Base-by-base conservation (phyloP, 2,888 invertebrate genomes). In the Diaperis boleti region DNA sequence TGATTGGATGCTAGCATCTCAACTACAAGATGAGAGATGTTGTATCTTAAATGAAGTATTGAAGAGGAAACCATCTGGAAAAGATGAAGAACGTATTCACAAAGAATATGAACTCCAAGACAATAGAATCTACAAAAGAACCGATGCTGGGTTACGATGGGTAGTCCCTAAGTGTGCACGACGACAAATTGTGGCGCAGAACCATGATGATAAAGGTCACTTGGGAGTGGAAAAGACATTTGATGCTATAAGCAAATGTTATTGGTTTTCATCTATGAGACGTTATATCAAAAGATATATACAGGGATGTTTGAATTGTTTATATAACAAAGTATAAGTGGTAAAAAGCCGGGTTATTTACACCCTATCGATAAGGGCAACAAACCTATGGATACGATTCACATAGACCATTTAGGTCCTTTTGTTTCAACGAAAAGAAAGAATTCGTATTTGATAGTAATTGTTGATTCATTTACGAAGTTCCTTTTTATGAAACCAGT, bases 241-340 rank as follows among this genome's bases (percentile, higher is more conserved):
- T 1, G 66, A 72, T 4, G 66, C 66, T 45, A 57, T 81, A n/a
- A 52, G 66, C 2, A 70, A 73, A 37, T 67, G 69, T 13, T 83
- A 79, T 67, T 82, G 80, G 79, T 82, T 82, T 49, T 75, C 76
- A 0, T 70, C 73, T 3, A 78, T 82, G 78, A 66, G 69, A 22
- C 47, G 67, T 1, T 80, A 78, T 45, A 75, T 81, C 0, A 72
- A 74, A 47, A 74, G 78, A 52, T 81, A 83, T 63, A 78, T 82
- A n/a, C 0, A 68, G 74, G 1, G 4, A 13, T 82, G 80, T 65
- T 56, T 82, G 2, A 62, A 74, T 1, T 82, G 81, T 60, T 57
- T 79, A 1, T 78, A 77, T 41, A 71, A 74, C 26, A 81, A 62
- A 61, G 70, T 6, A 55, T 61, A 14, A 49, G 65, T 10, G 73